phyloP scores from a whole-genome alignment of 2,888 invertebrate genomes.

The Gryllus longicercus region DNA sequence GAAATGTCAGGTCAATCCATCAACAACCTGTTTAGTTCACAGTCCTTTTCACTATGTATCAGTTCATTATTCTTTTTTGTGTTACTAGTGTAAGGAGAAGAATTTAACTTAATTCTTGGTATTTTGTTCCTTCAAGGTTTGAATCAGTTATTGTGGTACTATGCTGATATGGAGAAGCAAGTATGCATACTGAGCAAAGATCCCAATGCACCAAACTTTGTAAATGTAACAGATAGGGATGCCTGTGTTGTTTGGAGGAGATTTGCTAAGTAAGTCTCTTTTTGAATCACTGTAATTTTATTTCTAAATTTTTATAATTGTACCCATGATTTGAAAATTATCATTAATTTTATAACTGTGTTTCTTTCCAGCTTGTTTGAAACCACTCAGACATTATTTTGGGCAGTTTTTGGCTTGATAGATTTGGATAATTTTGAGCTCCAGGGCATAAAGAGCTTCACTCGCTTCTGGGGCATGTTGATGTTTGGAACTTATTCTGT shows the following conservation, averaged over 20 bases:
- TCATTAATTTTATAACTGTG: constrained; percentile 11
- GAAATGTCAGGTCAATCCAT: too few species aligned
- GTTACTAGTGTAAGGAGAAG: neutral
- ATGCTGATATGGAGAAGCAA: constrained; percentile 44
- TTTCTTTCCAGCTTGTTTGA: constrained; percentile 79
- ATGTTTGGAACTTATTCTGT: constrained; percentile 98
- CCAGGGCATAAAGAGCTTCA: constrained; percentile 93
- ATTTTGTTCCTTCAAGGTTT: constrained; percentile 46
- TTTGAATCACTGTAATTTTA: neutral
- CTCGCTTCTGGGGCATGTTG: constrained; percentile 96
- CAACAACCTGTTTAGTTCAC: too few species aligned
- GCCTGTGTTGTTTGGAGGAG: constrained; percentile 49
- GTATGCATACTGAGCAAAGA: constrained; percentile 38
- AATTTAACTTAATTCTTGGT: neutral
- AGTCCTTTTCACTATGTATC: too few species aligned
- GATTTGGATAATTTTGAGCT: constrained; percentile 95
- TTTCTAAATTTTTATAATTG: neutral
- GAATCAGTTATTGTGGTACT: constrained; percentile 65
- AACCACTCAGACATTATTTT: constrained; percentile 95
- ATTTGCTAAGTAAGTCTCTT: constrained; percentile 48
- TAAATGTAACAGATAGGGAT: constrained; percentile 44
- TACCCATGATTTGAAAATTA: neutral
- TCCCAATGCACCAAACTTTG: constrained; percentile 45
- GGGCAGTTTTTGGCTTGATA: constrained; percentile 96
- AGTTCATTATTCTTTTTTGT: neutral